These are phyloP conservation scores for Nyctibius bracteatus DNA, from an alignment of 2,113 vertebrate genomes.

Conservation along the genomic window DNA sequence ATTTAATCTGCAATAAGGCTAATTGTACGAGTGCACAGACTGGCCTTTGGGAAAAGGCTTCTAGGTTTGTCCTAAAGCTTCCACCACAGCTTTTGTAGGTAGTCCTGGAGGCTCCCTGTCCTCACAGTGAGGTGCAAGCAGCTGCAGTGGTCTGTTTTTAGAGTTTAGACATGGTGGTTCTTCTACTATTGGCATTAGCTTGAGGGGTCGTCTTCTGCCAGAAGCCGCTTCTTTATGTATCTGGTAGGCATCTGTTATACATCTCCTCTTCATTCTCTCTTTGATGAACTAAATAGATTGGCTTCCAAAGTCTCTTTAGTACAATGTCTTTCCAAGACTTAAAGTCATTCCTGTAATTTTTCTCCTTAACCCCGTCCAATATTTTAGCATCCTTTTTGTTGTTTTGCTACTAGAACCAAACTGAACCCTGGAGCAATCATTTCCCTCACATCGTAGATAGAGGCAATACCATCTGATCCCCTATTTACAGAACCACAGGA, in stretches of 20 bases:
- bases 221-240: not conserved
- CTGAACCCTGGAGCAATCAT: not conserved
- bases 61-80: not conserved
- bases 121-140: not conserved
- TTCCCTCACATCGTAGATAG: not conserved
- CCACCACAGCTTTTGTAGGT: not conserved
- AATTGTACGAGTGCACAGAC: fast-evolving
- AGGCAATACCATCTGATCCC: not conserved
- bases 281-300: not conserved
- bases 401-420: not conserved
- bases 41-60: not conserved
- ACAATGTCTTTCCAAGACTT: not conserved
- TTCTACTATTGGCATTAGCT: not conserved
- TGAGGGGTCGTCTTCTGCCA: not conserved
- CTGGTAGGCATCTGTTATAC: not conserved
- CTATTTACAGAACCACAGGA: not conserved
- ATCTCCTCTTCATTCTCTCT: not conserved
- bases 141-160: not conserved
- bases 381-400: not conserved
- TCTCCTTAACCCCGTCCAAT: not conserved
- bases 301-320: not conserved
- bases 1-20: not conserved
- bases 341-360: not conserved
- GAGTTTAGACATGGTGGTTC: not conserved
- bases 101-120: not conserved